phyloP scores from a whole-genome alignment of 2,113 vertebrate species.

The Cynocephalus volans region DNA sequence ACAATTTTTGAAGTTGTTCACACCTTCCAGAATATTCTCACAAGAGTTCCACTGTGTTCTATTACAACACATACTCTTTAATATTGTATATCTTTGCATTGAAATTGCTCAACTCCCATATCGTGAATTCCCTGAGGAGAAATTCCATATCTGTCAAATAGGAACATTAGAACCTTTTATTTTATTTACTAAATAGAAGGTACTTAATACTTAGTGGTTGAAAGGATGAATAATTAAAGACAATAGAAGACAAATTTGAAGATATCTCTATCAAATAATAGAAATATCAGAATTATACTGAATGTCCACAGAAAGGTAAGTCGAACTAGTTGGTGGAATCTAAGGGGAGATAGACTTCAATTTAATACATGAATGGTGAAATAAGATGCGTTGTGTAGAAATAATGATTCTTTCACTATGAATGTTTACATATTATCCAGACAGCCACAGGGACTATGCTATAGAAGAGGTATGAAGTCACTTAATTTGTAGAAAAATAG shows the following conservation, averaged over 20 bases:
- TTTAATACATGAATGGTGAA: background rate
- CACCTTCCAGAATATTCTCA: background rate
- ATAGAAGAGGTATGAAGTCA: background rate
- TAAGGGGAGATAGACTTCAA: background rate
- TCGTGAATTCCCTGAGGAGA: background rate
- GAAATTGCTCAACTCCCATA: background rate
- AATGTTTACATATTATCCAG: background rate
- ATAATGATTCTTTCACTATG: background rate
- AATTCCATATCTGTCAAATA: background rate
- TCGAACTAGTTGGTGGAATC: background rate
- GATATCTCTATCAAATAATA: background rate
- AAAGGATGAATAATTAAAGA: background rate
- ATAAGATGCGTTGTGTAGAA: background rate
- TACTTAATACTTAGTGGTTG: background rate
- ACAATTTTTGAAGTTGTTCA: background rate
- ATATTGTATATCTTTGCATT: background rate
- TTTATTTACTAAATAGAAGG: background rate
- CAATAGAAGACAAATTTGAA: background rate
- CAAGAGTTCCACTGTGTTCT: background rate
- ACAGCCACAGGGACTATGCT: background rate
- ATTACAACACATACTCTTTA: background rate
- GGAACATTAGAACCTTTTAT: background rate
- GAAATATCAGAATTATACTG: background rate
- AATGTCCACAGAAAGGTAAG: background rate
- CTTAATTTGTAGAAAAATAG: too few species aligned